Percentiles rank a stretch among this genome's conserved stretches.
Conservation (phyloP, 2,797 vertebrate genomes). For the Pseudochirops cupreus region DNA sequence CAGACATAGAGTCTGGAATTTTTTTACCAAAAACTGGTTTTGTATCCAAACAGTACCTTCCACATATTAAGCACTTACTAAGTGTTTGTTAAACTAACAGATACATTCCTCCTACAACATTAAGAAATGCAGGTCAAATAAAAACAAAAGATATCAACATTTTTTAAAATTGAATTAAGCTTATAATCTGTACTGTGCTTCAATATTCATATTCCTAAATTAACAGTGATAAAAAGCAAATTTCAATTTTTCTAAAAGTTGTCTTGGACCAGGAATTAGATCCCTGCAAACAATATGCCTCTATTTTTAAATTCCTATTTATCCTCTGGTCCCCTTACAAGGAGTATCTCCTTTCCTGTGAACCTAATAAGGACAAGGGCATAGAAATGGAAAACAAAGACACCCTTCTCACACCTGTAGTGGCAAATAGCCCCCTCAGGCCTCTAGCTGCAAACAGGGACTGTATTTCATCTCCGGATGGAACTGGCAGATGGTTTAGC, state of each 20-base stretch:
- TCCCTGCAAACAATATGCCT: neutral
- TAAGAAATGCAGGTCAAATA: neutral
- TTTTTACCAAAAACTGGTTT: neutral
- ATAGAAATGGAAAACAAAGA: constrained; percentile 18
- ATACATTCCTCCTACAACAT: neutral
- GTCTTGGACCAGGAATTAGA: neutral
- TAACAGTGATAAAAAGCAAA: neutral
- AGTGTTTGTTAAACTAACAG: neutral
- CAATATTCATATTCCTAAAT: neutral
- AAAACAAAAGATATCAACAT: neutral
- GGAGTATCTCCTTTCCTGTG: constrained; percentile 14
- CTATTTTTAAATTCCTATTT: neutral
- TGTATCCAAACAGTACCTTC: neutral
- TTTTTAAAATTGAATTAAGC: neutral
- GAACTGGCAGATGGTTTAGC: neutral
- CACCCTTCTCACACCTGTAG: constrained; percentile 1
- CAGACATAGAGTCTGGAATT: constrained; percentile 1
- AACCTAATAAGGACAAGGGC: constrained; percentile 30
- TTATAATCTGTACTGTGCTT: neutral
- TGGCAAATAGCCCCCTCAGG: neutral
- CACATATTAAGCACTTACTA: neutral
- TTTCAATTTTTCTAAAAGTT: neutral
- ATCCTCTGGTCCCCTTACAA: neutral
- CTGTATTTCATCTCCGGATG: neutral
- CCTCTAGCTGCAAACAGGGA: neutral